phyloP scores from a whole-genome alignment of 2,797 vertebrate species.

The Trichosurus vulpecula region DNA sequence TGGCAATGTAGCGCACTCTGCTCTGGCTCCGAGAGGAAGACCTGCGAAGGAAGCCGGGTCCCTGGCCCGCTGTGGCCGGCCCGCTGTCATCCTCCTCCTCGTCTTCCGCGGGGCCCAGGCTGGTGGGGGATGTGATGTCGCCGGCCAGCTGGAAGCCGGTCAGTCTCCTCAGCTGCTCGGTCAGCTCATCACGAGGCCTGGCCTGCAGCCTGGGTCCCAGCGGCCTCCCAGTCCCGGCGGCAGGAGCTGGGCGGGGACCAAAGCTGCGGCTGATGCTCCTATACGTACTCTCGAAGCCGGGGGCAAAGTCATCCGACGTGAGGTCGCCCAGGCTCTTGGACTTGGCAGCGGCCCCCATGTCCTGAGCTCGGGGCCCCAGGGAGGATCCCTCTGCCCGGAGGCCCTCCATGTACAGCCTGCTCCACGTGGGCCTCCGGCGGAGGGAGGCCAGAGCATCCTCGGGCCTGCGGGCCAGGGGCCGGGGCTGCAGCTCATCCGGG shows the following conservation, averaged over 20 bases:
- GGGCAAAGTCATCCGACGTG: slow-evolving; percentile 93
- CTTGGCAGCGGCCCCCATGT: slow-evolving; percentile 82
- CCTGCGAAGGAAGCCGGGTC: slow-evolving; percentile 83
- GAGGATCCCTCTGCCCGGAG: slow-evolving; percentile 85
- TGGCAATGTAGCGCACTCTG: slow-evolving; percentile 94
- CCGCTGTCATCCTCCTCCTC: slow-evolving; percentile 52
- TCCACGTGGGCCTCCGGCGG: slow-evolving; percentile 91
- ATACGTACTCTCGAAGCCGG: slow-evolving; percentile 91
- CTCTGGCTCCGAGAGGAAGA: slow-evolving; percentile 95
- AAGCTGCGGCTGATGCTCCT: slow-evolving; percentile 91
- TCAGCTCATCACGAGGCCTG: slow-evolving; percentile 82
- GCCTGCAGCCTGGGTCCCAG: not conserved
- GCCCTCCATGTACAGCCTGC: slow-evolving; percentile 90
- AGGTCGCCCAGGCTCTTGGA: slow-evolving; percentile 97
- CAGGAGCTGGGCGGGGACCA: slow-evolving; percentile 82
- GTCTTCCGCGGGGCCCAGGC: slow-evolving; percentile 65
- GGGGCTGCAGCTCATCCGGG: slow-evolving; percentile 83
- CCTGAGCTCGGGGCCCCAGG: slow-evolving; percentile 73
- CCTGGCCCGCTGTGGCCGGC: slow-evolving; percentile 80
- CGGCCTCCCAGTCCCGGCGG: slow-evolving; percentile 75
- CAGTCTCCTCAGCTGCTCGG: slow-evolving; percentile 91
- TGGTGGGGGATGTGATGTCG: slow-evolving; percentile 83
- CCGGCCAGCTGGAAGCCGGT: slow-evolving; percentile 85
- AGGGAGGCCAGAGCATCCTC: slow-evolving; percentile 79
- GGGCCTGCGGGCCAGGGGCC: slow-evolving; percentile 80